Base-by-base conservation (phyloP, 2,113 vertebrate species). In the Gallinago paraguaiae region DNA sequence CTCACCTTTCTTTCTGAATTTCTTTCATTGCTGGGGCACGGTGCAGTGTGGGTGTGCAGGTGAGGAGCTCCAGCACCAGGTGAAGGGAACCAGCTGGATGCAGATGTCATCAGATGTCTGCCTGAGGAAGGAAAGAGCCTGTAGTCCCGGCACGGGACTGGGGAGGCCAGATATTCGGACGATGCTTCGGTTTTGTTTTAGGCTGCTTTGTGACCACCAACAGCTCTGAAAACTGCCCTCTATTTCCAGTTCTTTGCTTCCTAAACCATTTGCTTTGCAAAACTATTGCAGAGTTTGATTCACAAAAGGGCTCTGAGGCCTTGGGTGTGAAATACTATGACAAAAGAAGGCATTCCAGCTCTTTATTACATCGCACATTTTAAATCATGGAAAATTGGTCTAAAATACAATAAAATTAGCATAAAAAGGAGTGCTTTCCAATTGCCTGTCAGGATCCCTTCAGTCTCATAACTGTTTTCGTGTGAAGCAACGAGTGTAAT, bases 361-460 rank as follows among this genome's bases (percentile, higher is more conserved):
- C 95, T 81, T 88, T 88, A 94, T 88, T 94, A 77, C 93, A 83
- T 94, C 1, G 23, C 95, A 89, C 91, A 46, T 92, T 92, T 94
- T 93, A 96, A 96, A 93, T 95, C 17, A 93, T 82, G 92, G 94
- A 96, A 95, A 96, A 96, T 77, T 85, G 86, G 57, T 85, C 86
- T 77, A 79, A 96, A 94, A 93, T 82, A 87, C 84, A 93, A 79
- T 92, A 89, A 91, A 94, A 85, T 78, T 86, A 92, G 57, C 74
- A 93, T 85, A 30, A 93, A 93, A 95, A 95, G 50, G 46, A 94
- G 82, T 82, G 61, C 68, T 93, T 95, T 92, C 95, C 86, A 96
- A 37, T 60, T 94, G 92, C 65, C 65, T 96, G 93, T 95, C 92
- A 92, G 63, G 84, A 92, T 93, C 37, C 59, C 68, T 85, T 96